Base-by-base conservation (phyloP, 2,797 vertebrate genomes). In the Pristis pectinata region DNA sequence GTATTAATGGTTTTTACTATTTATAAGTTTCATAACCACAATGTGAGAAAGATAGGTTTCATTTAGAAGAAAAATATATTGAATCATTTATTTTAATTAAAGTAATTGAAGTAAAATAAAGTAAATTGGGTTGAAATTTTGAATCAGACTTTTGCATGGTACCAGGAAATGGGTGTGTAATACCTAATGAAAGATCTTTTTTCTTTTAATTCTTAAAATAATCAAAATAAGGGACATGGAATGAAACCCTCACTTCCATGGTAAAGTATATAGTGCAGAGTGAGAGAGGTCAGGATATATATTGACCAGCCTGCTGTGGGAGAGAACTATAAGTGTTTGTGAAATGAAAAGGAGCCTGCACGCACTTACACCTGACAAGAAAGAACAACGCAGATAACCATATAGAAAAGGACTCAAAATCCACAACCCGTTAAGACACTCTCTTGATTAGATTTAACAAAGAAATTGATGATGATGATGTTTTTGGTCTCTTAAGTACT, bases 1-100 rank as follows among this genome's bases (percentile, higher is more conserved):
- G 95, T 94, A 93, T 94, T 83, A 95, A 95, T 95, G 70, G 95
- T 95, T 95, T 95, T 0, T 89, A 56, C 95, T 96, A 95, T 97
- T 97, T 96, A 96, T 95, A 59, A 96, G 95, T 94, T 95, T 82
- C 34, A 37, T 72, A 95, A 37, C 44, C 53, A 95, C 83, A 67
- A 94, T 95, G 94, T 22, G 94, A 95, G 95, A 96, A 96, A 96
- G 95, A 96, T 85, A 95, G 95, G 93, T 96, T 97, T 96, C 95
- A 96, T 97, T 97, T 97, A 97, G 96, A 91, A 59, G 82, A 30
- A 56, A 89, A 19, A 91, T 89, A 91, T 41, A 59, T 59, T 59
- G 87, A 87, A 87, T 59, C 82, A 24, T 34, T 37, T 61, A 41
- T 67, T 37, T 91, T 64, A 91, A 67, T 91, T 67, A 67, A 37